These are phyloP conservation scores for Prietella phreatophila DNA, from an alignment of 2,113 vertebrate genomes.

Conservation along the genomic window DNA sequence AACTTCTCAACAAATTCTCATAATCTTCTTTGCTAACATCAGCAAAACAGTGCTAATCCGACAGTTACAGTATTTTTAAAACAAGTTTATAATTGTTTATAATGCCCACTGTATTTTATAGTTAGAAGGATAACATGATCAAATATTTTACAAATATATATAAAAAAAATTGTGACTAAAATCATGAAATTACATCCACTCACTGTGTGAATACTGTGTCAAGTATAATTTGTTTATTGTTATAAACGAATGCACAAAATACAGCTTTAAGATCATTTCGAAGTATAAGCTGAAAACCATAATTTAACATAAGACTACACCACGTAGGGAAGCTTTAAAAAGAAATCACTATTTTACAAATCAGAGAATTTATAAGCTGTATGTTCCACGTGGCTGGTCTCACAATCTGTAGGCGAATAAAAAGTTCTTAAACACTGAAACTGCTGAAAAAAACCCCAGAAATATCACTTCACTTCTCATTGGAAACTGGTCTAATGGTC, in stretches of 20 bases:
- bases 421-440: neutral
- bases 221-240: conserved; percentile 52
- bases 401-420: neutral
- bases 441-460: neutral
- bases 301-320: conserved; percentile 16
- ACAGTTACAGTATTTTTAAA: neutral
- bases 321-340: neutral
- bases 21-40: neutral
- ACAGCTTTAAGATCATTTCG: conserved; percentile 51
- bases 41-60: neutral
- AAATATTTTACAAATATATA: too few species aligned
- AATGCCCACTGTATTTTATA: neutral
- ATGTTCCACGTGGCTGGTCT: neutral
- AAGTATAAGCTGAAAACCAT: conserved; percentile 13
- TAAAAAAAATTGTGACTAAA: neutral
- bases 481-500: neutral
- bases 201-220: neutral
- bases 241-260: conserved; percentile 63
- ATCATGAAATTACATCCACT: neutral
- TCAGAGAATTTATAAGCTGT: neutral
- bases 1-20: neutral
- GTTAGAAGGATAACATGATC: neutral
- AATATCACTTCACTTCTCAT: neutral
- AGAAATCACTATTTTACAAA: neutral
- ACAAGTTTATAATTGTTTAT: neutral